Conservation (phyloP, 1,140 invertebrate genomes). For the Euglossa dilemma region DNA sequence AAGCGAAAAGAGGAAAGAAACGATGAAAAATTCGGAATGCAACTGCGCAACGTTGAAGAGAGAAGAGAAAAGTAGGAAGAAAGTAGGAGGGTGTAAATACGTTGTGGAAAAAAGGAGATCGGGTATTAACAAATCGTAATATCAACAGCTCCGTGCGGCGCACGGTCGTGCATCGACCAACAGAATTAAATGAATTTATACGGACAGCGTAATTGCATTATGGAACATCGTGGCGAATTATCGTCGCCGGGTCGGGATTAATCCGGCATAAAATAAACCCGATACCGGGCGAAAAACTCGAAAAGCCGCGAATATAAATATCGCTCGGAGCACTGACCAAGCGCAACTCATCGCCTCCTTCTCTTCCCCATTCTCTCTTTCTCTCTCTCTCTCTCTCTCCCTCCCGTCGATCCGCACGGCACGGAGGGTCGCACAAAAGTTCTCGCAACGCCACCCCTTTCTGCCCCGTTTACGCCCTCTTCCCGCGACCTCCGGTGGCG, state of each 20-base stretch:
- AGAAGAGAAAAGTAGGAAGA: too few species aligned
- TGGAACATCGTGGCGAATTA: slow-evolving; percentile 37
- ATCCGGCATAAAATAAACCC: slow-evolving; percentile 46
- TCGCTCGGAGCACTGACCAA: slow-evolving; percentile 39
- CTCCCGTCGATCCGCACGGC: background rate
- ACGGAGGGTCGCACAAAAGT: slow-evolving; percentile 12
- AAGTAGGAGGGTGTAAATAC: too few species aligned
- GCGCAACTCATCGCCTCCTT: slow-evolving; percentile 9
- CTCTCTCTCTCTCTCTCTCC: too few species aligned
- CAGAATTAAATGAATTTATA: slow-evolving; percentile 34
- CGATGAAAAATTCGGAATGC: too few species aligned
- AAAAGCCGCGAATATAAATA: slow-evolving; percentile 51
- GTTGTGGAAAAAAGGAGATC: background rate
- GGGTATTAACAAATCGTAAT: background rate
- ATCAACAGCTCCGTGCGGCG: background rate
- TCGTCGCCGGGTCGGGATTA: slow-evolving; percentile 27
- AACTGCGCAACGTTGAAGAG: too few species aligned
- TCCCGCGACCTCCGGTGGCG: slow-evolving; percentile 3
- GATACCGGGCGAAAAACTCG: slow-evolving; percentile 38
- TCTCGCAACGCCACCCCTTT: slow-evolving; percentile 19
- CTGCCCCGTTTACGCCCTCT: background rate
- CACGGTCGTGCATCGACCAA: background rate
- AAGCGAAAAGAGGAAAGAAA: too few species aligned
- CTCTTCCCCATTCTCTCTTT: background rate
- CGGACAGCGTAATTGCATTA: slow-evolving; percentile 32